Evolutionary conservation across 2,888 invertebrate species (phyloP), one percentile per base, ranked within the genome.

Genomic region (Lithodes maja): DNA sequence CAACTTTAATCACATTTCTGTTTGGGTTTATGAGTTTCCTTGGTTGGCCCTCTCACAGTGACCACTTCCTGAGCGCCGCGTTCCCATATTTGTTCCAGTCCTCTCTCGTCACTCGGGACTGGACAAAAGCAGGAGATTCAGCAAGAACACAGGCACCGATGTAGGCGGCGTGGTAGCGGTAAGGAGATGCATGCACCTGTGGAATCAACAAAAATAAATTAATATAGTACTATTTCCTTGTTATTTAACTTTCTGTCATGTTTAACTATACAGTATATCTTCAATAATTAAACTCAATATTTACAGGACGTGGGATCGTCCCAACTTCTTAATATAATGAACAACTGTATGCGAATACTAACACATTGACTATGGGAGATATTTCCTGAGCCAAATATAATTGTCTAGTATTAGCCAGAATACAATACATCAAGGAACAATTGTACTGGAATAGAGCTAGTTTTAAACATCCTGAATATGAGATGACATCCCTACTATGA

Each of bases 141-240:
- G 95, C 94, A 86, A 95, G 93, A 33, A 94, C 93, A 90, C 95
- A 95, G 1, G 95, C 95, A n/a, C 95, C 95, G 74, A 95, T 93
- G 93, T 94, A 95, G 1, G 95, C 94, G 17, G 95, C 94, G 92
- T 95, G 95, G 92, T 95, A 95, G 7, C 95, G 93, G 93, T 95
- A 95, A 0, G 95, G 95, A 49, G 94, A 94, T 1, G 94, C 94
- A 92, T 94, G 94, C 15, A 95, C 95, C 95, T 95, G 93, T 49
- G 83, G 92, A 85, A 84, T 79, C 15, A 61, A 81, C 55, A 33
- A 0, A 33, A 33, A 33, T 33, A 33, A 33, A 33, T 33, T 33
- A 33, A 33, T 33, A 33, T 33, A 33, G 33, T 33, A 33, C 33
- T 33, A 33, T 33, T 33, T 33, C 33, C 33, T 33, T 33, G 33